A percentile compares a stretch with the other conserved stretches of the same genome.
Conservation (phyloP, 2,888 invertebrate species). For the Ephialtes manifestator region DNA sequence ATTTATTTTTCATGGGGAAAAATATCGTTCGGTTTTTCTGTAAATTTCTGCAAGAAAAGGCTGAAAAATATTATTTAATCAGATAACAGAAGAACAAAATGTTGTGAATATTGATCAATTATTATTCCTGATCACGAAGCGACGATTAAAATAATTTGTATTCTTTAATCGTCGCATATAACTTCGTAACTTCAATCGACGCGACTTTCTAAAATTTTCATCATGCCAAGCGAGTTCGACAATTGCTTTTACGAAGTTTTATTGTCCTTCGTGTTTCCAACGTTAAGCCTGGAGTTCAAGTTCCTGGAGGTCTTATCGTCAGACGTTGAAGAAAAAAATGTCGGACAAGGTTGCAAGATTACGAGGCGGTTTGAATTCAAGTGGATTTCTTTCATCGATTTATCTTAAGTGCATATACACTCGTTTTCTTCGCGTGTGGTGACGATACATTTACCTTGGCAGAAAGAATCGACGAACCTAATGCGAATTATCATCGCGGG, state of each 20-base stretch:
- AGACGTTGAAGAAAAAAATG: constrained; percentile 21
- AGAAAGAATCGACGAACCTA: neutral
- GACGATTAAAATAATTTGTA: constrained; percentile 2
- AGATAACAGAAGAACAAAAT: neutral
- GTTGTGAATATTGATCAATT: neutral
- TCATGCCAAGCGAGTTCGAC: neutral
- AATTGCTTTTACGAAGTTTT: neutral
- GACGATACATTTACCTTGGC: neutral
- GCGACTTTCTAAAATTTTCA: neutral
- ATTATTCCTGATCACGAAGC: neutral
- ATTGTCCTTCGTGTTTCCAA: neutral
- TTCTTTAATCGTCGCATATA: neutral
- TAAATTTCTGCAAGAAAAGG: neutral
- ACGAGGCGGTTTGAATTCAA: constrained; percentile 1
- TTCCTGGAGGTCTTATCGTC: constrained; percentile 18
- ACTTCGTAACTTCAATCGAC: neutral
- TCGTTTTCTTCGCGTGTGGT: neutral
- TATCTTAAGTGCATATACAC: neutral
- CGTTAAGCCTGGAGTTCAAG: constrained; percentile 27
- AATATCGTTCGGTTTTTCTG: neutral
- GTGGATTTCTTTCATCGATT: constrained; percentile 23
- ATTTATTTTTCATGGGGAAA: neutral
- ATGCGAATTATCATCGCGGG: neutral
- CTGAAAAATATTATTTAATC: neutral
- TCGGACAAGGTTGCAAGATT: constrained; percentile 32